Conservation (phyloP, 2,797 vertebrate species). For the Pristis pectinata region DNA sequence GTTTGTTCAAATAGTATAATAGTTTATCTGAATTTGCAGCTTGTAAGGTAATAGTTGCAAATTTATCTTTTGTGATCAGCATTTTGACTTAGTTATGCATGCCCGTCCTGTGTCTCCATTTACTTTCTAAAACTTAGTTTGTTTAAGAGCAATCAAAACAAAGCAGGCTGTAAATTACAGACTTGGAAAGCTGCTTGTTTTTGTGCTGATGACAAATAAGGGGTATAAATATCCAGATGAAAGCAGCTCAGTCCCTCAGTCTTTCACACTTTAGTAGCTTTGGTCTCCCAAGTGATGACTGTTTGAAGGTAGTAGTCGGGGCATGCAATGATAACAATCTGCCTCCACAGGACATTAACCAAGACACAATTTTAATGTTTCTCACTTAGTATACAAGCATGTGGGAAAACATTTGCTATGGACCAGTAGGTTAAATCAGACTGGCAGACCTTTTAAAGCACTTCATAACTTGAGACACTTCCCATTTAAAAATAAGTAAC, state of each 20-base stretch:
- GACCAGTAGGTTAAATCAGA: neutral
- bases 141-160: slow-evolving; percentile 21
- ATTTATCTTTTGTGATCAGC: neutral
- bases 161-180: neutral
- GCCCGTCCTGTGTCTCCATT: neutral
- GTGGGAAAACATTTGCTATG: neutral
- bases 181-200: slow-evolving; percentile 24
- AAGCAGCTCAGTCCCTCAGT: neutral
- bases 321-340: slow-evolving; percentile 24
- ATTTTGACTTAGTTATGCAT: neutral
- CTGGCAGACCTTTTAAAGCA: neutral
- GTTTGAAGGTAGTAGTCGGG: slow-evolving; percentile 32
- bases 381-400: neutral
- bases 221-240: slow-evolving; percentile 27
- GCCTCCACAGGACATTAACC: slow-evolving; percentile 12
- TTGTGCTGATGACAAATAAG: slow-evolving; percentile 26
- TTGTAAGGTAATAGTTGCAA: neutral
- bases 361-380: neutral
- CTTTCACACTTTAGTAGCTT: slow-evolving; percentile 32
- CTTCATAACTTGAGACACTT: neutral
- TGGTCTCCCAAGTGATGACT: slow-evolving; percentile 9
- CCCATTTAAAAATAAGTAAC: neutral
- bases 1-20: neutral
- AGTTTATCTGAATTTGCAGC: neutral
- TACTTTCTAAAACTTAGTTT: neutral